Evolutionary conservation across 2,797 vertebrate species (phyloP).

Genomic region (Melanogrammus aeglefinus): DNA sequence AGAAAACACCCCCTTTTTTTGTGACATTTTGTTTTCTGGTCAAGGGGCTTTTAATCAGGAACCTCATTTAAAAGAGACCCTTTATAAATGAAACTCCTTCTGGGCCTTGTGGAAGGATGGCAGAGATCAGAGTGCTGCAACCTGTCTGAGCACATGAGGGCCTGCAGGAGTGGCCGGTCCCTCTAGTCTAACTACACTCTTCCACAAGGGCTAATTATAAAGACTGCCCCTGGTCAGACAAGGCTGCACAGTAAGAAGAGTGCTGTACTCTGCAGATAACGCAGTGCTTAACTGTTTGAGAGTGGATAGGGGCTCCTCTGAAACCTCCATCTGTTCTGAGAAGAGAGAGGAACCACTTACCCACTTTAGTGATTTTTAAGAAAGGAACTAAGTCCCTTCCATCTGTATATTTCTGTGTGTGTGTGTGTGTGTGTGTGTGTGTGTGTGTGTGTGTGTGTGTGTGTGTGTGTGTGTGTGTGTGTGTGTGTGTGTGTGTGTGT

Average conservation of each 20-base stretch:
- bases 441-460: slow-evolving; percentile 4
- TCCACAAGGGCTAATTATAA: slow-evolving; percentile 15
- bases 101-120: neutral
- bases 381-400: neutral
- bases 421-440: neutral
- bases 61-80: slow-evolving; percentile 7
- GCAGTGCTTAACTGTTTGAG: neutral
- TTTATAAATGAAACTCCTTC: neutral
- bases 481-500: neutral
- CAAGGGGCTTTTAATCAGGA: slow-evolving; percentile 9
- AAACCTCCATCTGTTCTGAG: neutral
- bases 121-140: neutral
- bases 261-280: neutral
- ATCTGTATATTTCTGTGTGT: neutral
- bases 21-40: slow-evolving; percentile 12
- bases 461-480: neutral
- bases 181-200: neutral
- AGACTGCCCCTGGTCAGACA: neutral
- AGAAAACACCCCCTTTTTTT: neutral
- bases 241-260: neutral
- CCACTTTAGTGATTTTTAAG: neutral
- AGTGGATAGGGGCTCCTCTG: neutral
- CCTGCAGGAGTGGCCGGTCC: neutral
- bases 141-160: neutral
- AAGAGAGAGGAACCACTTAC: neutral